These are phyloP conservation scores for Coluber constrictor DNA, from an alignment of 2,797 vertebrate genomes.

Conservation along the genomic window DNA sequence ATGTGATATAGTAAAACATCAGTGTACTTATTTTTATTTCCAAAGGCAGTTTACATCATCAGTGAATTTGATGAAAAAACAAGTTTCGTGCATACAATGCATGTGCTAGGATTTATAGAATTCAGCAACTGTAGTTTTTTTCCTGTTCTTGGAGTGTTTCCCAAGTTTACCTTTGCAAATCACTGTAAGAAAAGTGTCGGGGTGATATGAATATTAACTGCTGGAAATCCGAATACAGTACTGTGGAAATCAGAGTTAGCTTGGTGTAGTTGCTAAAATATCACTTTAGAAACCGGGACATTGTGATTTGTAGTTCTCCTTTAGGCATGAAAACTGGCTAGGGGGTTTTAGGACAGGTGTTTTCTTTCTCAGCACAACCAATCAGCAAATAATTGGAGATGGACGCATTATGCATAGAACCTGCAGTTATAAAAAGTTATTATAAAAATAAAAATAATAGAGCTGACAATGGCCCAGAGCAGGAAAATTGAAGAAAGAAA, in stretches of 20 bases:
- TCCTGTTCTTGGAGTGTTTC: not conserved
- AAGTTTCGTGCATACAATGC: not conserved
- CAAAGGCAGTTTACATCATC: not conserved
- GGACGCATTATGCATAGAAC: not conserved
- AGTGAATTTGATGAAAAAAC: not conserved
- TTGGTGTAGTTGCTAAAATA: not conserved
- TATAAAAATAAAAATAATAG: not conserved
- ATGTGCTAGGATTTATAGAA: not conserved
- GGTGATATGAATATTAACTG: not conserved
- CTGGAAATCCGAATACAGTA: not conserved
- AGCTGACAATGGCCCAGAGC: not conserved
- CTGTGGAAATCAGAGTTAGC: not conserved
- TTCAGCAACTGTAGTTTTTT: not conserved
- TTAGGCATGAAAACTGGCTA: not conserved
- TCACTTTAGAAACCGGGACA: not conserved
- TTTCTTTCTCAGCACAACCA: not conserved
- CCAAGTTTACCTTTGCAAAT: not conserved
- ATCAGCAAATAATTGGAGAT: not conserved
- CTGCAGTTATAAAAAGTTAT: not conserved
- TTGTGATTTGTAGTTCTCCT: not conserved
- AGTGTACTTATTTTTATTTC: not conserved
- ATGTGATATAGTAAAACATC: not conserved
- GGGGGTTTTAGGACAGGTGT: not conserved
- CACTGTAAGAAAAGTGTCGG: not conserved
- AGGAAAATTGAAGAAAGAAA: not conserved